Percentiles rank a stretch among this genome's conserved stretches.
Conservation (phyloP, 2,113 vertebrate genomes). For the Tragelaphus imberbis region DNA sequence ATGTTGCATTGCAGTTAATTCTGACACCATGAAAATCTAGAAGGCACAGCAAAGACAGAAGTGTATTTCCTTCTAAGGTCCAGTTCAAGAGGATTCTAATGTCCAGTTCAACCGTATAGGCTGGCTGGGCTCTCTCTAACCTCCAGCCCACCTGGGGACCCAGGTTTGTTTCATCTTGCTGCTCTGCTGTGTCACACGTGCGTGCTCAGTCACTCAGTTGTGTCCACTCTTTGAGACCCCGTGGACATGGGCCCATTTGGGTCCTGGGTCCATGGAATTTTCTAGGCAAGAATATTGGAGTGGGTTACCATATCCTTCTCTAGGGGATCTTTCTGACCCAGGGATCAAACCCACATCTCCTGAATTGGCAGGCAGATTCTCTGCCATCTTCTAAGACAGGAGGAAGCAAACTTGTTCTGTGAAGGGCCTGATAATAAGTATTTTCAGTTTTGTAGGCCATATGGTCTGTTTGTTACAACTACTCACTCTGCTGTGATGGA, state of each 20-base stretch:
- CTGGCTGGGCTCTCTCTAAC: background rate
- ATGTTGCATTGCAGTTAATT: background rate
- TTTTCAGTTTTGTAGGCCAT: background rate
- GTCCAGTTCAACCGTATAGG: accelerated
- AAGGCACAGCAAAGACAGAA: background rate
- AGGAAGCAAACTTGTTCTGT: background rate
- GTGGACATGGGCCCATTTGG: accelerated
- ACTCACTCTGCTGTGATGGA: background rate
- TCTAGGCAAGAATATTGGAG: background rate
- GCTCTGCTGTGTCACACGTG: background rate
- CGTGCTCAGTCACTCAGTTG: background rate
- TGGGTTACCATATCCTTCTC: background rate
- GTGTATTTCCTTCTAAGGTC: background rate
- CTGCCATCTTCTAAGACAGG: background rate
- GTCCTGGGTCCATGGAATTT: background rate
- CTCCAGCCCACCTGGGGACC: background rate
- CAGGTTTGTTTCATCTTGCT: background rate
- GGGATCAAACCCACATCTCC: background rate
- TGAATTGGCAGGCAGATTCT: background rate
- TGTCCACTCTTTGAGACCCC: background rate
- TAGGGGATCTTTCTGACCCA: background rate
- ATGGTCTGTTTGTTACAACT: background rate
- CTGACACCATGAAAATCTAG: background rate
- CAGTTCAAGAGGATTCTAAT: background rate
- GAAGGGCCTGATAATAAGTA: background rate